Conservation (phyloP, 2,888 invertebrate species). For the Coelinius sp. region DNA sequence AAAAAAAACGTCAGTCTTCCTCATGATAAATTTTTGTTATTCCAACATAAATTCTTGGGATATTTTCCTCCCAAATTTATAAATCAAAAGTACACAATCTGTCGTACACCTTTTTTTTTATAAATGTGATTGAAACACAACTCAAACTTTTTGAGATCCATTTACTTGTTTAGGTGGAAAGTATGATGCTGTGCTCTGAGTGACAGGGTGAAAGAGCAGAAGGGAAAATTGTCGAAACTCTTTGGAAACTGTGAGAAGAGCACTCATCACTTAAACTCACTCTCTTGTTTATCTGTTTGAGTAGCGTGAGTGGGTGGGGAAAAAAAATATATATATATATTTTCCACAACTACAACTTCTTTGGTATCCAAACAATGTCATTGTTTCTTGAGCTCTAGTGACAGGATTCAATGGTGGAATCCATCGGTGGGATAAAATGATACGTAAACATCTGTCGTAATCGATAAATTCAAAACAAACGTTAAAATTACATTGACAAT, state of each 20-base stretch:
- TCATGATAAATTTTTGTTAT: background rate
- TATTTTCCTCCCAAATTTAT: conserved; percentile 3
- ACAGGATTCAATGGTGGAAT: background rate
- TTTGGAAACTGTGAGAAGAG: background rate
- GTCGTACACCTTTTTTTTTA: background rate
- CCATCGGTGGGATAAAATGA: background rate
- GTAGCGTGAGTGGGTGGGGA: background rate
- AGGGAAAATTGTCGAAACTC: conserved; percentile 21
- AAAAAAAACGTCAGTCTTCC: background rate
- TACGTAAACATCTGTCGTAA: background rate
- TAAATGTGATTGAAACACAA: background rate
- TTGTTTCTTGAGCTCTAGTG: background rate
- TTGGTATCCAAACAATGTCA: background rate
- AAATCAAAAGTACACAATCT: background rate
- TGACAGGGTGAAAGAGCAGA: background rate
- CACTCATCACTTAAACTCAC: conserved; percentile 15
- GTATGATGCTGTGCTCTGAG: background rate
- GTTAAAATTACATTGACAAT: background rate
- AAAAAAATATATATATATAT: background rate
- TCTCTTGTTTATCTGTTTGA: background rate
- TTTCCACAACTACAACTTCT: background rate
- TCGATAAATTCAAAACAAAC: background rate
- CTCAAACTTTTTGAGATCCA: background rate
- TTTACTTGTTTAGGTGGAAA: conserved; percentile 3
- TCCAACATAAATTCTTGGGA: conserved; percentile 3